phyloP scores from a whole-genome alignment of 2,113 vertebrate species.

The Sorex araneus region DNA sequence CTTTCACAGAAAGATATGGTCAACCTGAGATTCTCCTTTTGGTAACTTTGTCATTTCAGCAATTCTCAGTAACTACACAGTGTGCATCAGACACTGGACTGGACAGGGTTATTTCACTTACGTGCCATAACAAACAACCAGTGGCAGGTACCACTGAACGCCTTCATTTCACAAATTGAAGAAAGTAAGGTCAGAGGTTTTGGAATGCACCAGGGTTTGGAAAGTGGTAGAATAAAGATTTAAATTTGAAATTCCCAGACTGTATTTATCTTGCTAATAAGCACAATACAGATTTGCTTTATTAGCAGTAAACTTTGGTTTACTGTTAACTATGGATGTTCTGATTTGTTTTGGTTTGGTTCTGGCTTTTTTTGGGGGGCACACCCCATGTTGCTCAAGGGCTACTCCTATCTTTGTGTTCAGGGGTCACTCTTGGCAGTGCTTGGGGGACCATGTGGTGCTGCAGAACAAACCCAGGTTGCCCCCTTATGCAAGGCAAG shows the following conservation, averaged over 20 bases:
- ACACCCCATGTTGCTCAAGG: no score
- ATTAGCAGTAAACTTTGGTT: not conserved
- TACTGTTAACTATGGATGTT: not conserved
- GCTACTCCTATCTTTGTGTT: no score
- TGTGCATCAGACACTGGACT: not conserved
- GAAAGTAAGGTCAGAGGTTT: not conserved
- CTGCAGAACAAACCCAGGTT: no score
- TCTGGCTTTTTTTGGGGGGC: no score
- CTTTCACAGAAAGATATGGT: not conserved
- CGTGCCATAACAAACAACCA: not conserved
- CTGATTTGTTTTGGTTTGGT: no score
- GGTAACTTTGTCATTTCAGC: not conserved
- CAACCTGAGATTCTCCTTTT: not conserved
- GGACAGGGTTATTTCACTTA: not conserved
- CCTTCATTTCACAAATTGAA: not conserved
- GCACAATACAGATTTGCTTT: not conserved
- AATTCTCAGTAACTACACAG: not conserved
- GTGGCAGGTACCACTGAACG: not conserved
- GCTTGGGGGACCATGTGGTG: no score
- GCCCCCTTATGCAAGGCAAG: no score
- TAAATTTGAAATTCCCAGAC: not conserved
- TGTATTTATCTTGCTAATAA: not conserved
- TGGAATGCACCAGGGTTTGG: not conserved
- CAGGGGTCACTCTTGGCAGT: no score
- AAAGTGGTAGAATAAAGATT: slow-evolving; percentile 44